Evolutionary conservation across 2,888 invertebrate genomes (phyloP), one percentile per base, ranked within the genome.

Genomic region (Plagodis pulveraria): DNA sequence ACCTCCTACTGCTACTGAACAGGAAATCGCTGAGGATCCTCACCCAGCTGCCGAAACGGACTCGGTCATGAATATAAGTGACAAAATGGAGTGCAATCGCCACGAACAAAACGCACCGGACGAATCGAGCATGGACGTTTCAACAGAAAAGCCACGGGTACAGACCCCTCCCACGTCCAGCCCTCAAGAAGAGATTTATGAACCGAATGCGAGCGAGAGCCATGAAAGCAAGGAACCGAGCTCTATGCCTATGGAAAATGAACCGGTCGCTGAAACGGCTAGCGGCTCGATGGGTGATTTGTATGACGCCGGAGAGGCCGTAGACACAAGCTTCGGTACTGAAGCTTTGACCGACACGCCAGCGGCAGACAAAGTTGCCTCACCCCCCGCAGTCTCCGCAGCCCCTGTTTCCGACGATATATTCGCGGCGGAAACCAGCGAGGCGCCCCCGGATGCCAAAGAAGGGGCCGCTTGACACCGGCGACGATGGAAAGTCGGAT

Each of bases 381-480:
- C 51, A 46, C 48, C 38, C 33, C 9, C 55, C 10, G 35, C 36
- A 8, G 40, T 10, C 52, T 9, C 55, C 47, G 5, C 74, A 58
- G 58, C 72, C 5, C 6, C 6, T 2, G 67, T 70, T 5, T n/a
- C 9, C 7, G 67, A 66, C 8, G 86, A 88, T 52, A 87, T 87
- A 58, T 87, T 87, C 70, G 76, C 66, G 53, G 6, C 55, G 45
- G 6, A 74, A 7, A 66, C 61, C 8, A 85, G 87, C 52, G 87
- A 87, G 57, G 87, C 87, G 68, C 75, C 66, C 22, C 70, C 66
- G 42, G 78, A 81, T 50, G 73, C 60, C 56, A 72, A 70, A 62
- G 85, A 84, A 50, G 83, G 77, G 7, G 76, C 78, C 53, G 84
- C 86, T 74, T 90, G 91, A 91, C 88, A 77, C 60, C 73, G 81